Evolutionary conservation across 2,888 invertebrate genomes (phyloP), one percentile per base, ranked within the genome.

Genomic region (Sphaerophoria rueppellii): DNA sequence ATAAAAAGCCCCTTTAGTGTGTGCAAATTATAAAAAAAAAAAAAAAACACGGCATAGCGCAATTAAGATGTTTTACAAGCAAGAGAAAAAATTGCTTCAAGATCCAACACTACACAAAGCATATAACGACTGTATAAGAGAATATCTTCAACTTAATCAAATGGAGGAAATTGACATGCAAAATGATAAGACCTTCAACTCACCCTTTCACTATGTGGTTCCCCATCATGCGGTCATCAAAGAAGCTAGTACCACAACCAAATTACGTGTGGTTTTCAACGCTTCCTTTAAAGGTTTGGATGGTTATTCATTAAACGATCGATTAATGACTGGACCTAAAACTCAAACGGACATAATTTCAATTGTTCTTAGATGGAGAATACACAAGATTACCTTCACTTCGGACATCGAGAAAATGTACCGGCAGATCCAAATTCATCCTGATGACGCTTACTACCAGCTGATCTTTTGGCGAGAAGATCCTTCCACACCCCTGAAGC

Each of bases 391-490:
- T 35, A 65, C 43, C 0, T 78, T 78, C 16, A 16, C 58, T 16
- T 63, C 58, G 1, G 77, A 71, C n/a, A 65, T 78, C 0, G 60
- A 69, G 14, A 71, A 43, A n/a, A 77, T 77, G 35, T 58, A 57
- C 11, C 1, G 71, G 14, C 72, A 72, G n/a, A 58, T 78, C 0
- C 16, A 34, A 4, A 43, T 60, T 9, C 9, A 4, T 1, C 7
- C 11, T 4, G 9, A 48, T 5, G 76, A 76, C 11, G 24, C 65
- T 0, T 65, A 60, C 14, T 74, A 74, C 24, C 65, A 74, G 32
- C 40, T 58, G 0, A 37, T 74, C 24, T 35, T 57, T n/a, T 74
- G 57, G 74, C 50, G 74, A 14, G 43, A 60, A 3, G n/a, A 60
- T 43, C 40, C 60, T 14, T 16, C 43, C 0, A 11, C 55, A 32